These are phyloP conservation scores for Neosilurus hyrtlii DNA, from an alignment of 2,797 vertebrate genomes.

Conservation along the genomic window DNA sequence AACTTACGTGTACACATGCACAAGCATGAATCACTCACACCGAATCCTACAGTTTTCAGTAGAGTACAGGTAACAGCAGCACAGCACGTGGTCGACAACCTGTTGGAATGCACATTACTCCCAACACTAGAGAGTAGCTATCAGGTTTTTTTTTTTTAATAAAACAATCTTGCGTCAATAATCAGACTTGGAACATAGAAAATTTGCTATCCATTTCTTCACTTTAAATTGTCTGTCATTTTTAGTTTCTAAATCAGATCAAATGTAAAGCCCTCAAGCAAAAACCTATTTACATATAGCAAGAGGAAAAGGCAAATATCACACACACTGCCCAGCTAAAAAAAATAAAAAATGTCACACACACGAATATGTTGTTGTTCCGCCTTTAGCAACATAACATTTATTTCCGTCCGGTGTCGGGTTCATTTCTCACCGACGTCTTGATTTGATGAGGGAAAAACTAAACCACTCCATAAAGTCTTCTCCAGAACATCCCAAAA, in stretches of 20 bases:
- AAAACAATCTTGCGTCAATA: not conserved
- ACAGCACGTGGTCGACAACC: not conserved
- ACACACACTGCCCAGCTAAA: too few species aligned
- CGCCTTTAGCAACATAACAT: too few species aligned
- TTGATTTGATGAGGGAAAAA: too few species aligned
- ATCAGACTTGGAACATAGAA: too few species aligned
- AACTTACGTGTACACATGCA: not conserved
- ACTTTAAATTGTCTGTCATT: not conserved
- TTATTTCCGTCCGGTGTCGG: too few species aligned
- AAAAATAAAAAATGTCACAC: too few species aligned
- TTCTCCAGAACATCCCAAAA: too few species aligned
- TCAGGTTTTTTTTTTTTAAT: not conserved
- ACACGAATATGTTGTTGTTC: too few species aligned
- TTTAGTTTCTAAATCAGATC: not conserved
- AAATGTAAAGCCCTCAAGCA: not conserved
- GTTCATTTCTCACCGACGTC: too few species aligned
- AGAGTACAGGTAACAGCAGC: too few species aligned
- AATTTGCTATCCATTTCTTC: not conserved
- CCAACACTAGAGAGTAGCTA: not conserved
- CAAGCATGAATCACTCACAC: not conserved
- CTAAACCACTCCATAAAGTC: too few species aligned
- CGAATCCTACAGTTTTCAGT: not conserved
- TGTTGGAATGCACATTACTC: not conserved
- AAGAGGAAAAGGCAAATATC: not conserved
- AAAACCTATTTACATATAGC: not conserved